Conservation (phyloP, 2,797 vertebrate species). For the Champsocephalus esox region DNA sequence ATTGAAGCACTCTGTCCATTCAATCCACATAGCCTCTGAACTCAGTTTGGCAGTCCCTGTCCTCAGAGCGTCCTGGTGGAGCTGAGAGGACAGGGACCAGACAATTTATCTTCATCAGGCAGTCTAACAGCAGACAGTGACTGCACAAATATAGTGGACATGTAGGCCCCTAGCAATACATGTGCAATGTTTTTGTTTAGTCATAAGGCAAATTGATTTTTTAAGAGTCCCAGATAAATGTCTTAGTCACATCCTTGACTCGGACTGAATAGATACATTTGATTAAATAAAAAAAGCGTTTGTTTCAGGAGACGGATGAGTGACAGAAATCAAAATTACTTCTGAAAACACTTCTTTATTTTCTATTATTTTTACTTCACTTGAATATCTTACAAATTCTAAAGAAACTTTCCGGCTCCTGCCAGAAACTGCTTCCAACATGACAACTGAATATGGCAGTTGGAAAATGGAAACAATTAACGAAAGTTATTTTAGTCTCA, state of each 20-base stretch:
- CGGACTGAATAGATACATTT: background rate
- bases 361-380: background rate
- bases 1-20: background rate
- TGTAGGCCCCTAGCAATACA: background rate
- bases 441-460: background rate
- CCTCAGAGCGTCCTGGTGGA: background rate
- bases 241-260: background rate
- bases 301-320: background rate
- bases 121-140: background rate
- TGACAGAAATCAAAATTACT: background rate
- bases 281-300: background rate
- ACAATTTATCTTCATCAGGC: background rate
- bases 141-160: background rate
- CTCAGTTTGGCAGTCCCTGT: background rate
- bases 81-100: background rate
- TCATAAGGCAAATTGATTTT: background rate
- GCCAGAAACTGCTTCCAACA: no score
- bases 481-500: no score
- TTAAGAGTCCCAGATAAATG: background rate
- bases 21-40: background rate
- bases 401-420: background rate
- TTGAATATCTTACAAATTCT: background rate
- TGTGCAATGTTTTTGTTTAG: background rate
- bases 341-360: background rate
- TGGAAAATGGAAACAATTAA: no score